phyloP scores from a whole-genome alignment of 1,140 invertebrate species.

The Macrostomum lignano region DNA sequence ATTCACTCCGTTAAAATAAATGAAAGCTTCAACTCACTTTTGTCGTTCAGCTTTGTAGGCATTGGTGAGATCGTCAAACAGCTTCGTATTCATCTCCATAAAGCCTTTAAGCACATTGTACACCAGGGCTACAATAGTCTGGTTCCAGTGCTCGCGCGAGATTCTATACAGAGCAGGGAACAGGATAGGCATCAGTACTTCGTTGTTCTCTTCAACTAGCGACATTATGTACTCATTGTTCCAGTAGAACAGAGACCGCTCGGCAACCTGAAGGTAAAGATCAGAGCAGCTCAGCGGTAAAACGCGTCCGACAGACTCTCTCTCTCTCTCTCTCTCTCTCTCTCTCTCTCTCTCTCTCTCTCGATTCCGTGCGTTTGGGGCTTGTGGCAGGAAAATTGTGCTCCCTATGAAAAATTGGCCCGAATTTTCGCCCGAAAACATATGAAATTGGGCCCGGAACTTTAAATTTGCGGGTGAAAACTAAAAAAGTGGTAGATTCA shows the following conservation, averaged over 20 bases:
- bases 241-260: conserved; percentile 33
- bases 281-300: too few species aligned
- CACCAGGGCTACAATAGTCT: conserved; percentile 6
- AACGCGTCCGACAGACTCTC: too few species aligned
- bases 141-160: conserved; percentile 6
- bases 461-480: too few species aligned
- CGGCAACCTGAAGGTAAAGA: conserved; percentile 32
- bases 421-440: too few species aligned
- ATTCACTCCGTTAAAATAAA: too few species aligned
- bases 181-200: conserved; percentile 38
- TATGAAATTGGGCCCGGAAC: too few species aligned
- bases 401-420: too few species aligned
- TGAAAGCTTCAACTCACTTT: conserved; percentile 11
- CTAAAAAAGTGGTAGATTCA: too few species aligned
- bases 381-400: too few species aligned
- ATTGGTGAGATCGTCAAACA: conserved; percentile 11
- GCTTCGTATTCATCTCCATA: conserved; percentile 7
- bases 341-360: too few species aligned
- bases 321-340: too few species aligned
- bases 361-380: too few species aligned
- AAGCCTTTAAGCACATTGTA: conserved; percentile 7
- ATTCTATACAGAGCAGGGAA: conserved; percentile 81
- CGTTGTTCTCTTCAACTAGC: conserved; percentile 30
- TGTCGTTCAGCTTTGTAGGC: conserved; percentile 19
- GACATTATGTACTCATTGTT: conserved; percentile 34